Evolutionary conservation across 2,797 vertebrate genomes (phyloP), one percentile per base, ranked within the genome.

Genomic region (Natrix natrix): DNA sequence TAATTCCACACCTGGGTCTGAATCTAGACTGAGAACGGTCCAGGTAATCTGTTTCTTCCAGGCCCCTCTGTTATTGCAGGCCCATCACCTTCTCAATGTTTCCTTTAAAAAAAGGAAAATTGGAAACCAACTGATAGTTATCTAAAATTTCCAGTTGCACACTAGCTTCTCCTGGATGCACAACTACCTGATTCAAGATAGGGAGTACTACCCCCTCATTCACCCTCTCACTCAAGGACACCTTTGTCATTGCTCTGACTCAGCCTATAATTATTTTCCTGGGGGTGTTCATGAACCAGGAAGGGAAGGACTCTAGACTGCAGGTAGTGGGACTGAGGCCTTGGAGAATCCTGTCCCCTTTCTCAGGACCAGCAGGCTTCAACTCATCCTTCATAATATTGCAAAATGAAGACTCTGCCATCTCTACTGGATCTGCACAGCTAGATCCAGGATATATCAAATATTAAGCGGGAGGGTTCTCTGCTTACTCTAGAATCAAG

Each of bases 401-500:
- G 43, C 22, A 48, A 83, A 48, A 83, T 83, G 37, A 48, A 83
- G 74, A 48, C 43, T 83, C 37, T 22, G 8, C 43, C 74, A 48
- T 12, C 37, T 48, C 37, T 83, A 48, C 37, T 24, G 37, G 20
- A 48, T 83, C 37, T 83, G 43, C 43, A 48, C 74, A 48, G 37
- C 37, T 48, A 83, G 74, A 48, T 48, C 74, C 74, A 83, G 43
- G 20, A 22, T 48, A 83, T 48, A 83, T 83, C 74, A 48, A 83
- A 83, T 48, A 83, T 48, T 83, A 48, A 83, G 37, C 91, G 43
- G 24, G 90, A 94, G 87, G 87, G 17, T 24, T 87, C 86, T 92
- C 54, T 2, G 1, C 91, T 95, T 93, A 91, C 32, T 93, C 55
- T 43, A 6, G 1, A 24, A 66, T 91, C 16, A 95, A 94, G 60